phyloP scores from a whole-genome alignment of 2,113 vertebrate species.

The Leptobrachium leishanense region DNA sequence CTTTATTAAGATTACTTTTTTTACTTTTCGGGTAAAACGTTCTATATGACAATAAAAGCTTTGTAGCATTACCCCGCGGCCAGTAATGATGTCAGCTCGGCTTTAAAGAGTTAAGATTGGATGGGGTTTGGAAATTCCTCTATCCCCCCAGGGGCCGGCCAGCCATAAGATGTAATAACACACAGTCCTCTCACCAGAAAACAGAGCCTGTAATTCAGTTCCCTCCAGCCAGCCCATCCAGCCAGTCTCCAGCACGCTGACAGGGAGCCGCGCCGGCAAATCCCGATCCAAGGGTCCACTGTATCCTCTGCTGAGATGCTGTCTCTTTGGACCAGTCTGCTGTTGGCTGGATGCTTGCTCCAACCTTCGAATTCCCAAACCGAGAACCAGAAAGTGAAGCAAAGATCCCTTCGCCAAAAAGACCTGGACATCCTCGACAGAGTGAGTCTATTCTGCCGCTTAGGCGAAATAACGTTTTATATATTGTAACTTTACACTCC shows the following conservation, averaged over 20 bases:
- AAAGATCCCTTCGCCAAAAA: conserved; percentile 65
- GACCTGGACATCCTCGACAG: conserved; percentile 68
- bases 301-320: conserved; percentile 55
- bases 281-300: background rate
- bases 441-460: conserved; percentile 57
- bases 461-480: no score
- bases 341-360: conserved; percentile 62
- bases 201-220: conserved; percentile 38
- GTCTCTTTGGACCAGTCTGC: conserved; percentile 53
- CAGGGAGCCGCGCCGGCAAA: background rate
- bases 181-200: conserved; percentile 36
- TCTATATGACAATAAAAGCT: conserved; percentile 23
- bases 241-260: conserved; percentile 7
- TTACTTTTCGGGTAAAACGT: no score
- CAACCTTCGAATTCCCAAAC: conserved; percentile 53
- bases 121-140: conserved; percentile 35
- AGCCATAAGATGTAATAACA: conserved; percentile 42
- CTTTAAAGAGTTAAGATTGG: conserved; percentile 32
- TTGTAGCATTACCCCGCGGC: background rate
- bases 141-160: conserved; percentile 24
- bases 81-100: background rate
- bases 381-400: conserved; percentile 67
- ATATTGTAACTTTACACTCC: no score
- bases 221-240: conserved; percentile 6
- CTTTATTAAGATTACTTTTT: no score